Base-by-base conservation (phyloP, 2,888 invertebrate species). In the Eupsilia transversa region DNA sequence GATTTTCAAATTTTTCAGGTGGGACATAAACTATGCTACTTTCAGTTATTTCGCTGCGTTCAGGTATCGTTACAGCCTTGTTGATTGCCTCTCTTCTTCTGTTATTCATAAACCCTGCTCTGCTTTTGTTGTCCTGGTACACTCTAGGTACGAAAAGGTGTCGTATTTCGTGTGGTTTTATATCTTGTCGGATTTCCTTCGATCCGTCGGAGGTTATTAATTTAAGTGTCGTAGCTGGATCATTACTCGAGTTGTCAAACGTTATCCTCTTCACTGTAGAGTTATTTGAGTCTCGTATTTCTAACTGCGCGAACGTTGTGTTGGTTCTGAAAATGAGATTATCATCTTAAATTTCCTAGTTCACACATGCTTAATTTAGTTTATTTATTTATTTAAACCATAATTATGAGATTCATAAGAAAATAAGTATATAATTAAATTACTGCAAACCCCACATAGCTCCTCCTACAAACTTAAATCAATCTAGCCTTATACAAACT, bases 261-360 rank as follows among this genome's bases (percentile, higher is more conserved):
- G 94, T 95, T 83, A 96, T 88, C 71, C 91, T 94, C 90, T 94
- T 96, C 68, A 96, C 92, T 86, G 93, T 84, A 76, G 95, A 93
- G 88, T 90, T 94, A 84, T 95, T 96, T 71, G 92, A 83, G 72
- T 96, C 94, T 86, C 93, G 91, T 72, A 96, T 91, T 91, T 96
- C 96, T 86, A 96, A 90, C 88, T 96, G 96, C 78, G 95, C 96
- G 76, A 94, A 95, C 69, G 96, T 95, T 70, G 96, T 94, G 80
- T 96, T 96, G 82, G 92, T 92, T 87, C 96, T 96, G 95, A 82
- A 96, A 96, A 71, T 64, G 20, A 79, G 49, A 87, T 72, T n/a
- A 14, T 14, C 6, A 46, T 17, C 10, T 2, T 27, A 54, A 35
- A 2, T 41, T 41, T 41, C 9, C 1, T 7, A 4, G 23, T 38